phyloP scores from a whole-genome alignment of 2,113 vertebrate species.

The Gavia stellata region DNA sequence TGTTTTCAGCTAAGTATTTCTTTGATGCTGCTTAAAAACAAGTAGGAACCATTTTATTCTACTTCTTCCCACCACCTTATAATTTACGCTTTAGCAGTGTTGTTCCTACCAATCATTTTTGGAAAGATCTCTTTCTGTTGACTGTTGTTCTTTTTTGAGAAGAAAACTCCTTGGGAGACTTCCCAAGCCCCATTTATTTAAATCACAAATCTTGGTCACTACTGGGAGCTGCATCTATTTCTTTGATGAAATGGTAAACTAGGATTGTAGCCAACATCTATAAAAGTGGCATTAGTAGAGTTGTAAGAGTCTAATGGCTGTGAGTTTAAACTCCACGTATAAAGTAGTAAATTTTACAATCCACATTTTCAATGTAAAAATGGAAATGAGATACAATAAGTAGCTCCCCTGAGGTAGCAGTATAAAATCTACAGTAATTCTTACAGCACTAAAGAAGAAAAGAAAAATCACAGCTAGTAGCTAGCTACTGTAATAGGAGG shows the following conservation, averaged over 20 bases:
- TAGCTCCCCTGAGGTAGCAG: constrained; percentile 26
- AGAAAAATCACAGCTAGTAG: not conserved
- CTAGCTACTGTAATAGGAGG: constrained; percentile 2
- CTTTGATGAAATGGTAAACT: constrained; percentile 59
- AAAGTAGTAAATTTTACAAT: constrained; percentile 64
- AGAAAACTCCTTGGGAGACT: not conserved
- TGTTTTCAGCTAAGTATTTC: not conserved
- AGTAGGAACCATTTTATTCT: not conserved
- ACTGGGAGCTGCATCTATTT: constrained; percentile 34
- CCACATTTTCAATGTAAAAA: constrained; percentile 59
- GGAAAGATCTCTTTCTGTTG: not conserved
- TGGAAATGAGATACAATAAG: constrained; percentile 58
- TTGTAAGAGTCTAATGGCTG: constrained; percentile 58
- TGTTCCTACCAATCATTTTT: not conserved
- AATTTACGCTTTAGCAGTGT: constrained; percentile 1
- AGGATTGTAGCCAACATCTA: constrained; percentile 58
- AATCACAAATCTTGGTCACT: constrained; percentile 39
- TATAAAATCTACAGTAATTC: constrained; percentile 51
- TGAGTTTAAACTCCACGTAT: constrained; percentile 34
- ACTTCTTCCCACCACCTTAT: not conserved
- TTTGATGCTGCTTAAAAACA: not conserved
- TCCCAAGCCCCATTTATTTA: constrained; percentile 23
- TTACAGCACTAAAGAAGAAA: not conserved
- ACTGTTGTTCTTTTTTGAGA: not conserved
- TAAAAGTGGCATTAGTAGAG: constrained; percentile 67